phyloP scores from a whole-genome alignment of 2,888 invertebrate genomes.

The Pelosia muscerda region DNA sequence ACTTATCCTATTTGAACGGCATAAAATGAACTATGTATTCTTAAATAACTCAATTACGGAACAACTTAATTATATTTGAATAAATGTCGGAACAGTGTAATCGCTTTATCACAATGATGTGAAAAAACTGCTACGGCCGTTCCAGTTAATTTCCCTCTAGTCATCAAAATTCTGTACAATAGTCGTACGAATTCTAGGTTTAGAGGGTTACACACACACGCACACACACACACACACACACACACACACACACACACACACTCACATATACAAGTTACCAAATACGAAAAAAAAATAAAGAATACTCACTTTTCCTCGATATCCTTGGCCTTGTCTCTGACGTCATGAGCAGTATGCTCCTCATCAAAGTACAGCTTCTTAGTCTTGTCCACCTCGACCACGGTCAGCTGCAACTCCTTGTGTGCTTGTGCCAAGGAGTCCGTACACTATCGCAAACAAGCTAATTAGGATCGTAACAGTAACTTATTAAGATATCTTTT shows the following conservation, averaged over 20 bases:
- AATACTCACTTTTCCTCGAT: conserved; percentile 94
- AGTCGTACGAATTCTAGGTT: not conserved
- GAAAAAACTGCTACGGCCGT: not conserved
- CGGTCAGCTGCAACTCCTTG: conserved; percentile 95
- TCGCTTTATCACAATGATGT: not conserved
- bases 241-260: not conserved
- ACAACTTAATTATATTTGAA: too few species aligned
- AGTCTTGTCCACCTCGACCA: conserved; percentile 96
- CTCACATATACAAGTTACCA: not conserved
- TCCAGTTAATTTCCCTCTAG: not conserved
- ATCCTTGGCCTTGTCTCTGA: conserved; percentile 97
- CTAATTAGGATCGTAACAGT: not conserved
- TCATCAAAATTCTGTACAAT: not conserved
- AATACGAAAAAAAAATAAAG: not conserved
- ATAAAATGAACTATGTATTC: too few species aligned
- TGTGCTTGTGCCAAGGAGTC: conserved; percentile 95
- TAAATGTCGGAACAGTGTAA: not conserved
- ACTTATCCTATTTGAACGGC: too few species aligned
- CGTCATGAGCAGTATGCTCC: conserved; percentile 98
- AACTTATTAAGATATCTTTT: not conserved
- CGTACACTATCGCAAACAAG: conserved; percentile 87
- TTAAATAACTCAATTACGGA: too few species aligned
- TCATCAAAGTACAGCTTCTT: conserved; percentile 98
- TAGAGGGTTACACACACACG: not conserved
- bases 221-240: too few species aligned